Conservation (phyloP, 2,797 vertebrate genomes). For the Spheniscus humboldti region DNA sequence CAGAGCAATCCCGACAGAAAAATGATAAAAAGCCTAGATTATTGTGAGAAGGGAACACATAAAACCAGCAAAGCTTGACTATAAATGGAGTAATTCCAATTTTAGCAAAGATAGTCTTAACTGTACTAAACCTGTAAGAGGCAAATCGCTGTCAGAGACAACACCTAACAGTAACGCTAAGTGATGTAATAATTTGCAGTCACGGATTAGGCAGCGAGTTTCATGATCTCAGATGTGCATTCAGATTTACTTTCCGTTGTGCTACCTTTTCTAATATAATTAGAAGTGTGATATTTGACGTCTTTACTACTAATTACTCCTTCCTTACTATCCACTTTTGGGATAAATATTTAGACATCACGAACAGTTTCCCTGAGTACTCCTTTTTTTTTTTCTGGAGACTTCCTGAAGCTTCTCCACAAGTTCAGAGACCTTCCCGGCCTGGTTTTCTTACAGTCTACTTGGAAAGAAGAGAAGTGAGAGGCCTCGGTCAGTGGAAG, state of each 20-base stretch:
- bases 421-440: neutral
- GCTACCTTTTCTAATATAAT: neutral
- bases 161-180: accelerated
- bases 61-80: neutral
- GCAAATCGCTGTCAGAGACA: neutral
- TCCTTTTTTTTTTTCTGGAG: neutral
- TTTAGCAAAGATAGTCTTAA: neutral
- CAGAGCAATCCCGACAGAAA: neutral
- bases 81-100: neutral
- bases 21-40: neutral
- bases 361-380: neutral
- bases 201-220: neutral
- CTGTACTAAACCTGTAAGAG: neutral
- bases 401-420: neutral
- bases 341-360: conserved; percentile 5
- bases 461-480: accelerated
- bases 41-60: neutral
- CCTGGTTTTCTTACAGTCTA: neutral
- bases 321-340: neutral
- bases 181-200: neutral
- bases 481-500: neutral
- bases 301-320: neutral
- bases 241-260: neutral
- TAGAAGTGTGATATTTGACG: neutral
- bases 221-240: neutral